Evolutionary conservation across 2,888 invertebrate species (phyloP), one percentile per base, ranked within the genome.

Genomic region (Tholera decimalis): DNA sequence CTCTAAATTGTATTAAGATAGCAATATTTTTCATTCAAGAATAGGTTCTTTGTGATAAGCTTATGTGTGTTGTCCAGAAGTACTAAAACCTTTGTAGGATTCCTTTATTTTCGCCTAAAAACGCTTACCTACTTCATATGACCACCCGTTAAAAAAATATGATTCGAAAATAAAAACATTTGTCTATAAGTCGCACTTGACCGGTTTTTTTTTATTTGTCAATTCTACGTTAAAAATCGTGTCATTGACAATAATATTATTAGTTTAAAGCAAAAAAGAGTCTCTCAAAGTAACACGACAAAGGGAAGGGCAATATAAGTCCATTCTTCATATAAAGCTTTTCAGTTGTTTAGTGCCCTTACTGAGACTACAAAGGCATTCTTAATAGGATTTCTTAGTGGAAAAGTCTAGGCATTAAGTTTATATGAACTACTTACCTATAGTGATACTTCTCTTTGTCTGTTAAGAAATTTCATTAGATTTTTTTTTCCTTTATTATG

Each of bases 341-440:
- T 66, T 66, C 53, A 57, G 22, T 43, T 39, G 26, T 67, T 58
- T 30, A 35, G 28, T 53, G 28, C 18, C 20, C 13, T 41, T 53
- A 22, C 30, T 22, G 63, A 30, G 13, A 55, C 11, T 39, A 44
- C 47, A 74, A 74, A 67, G 43, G 47, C n/a, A 39, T 74, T 58
- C 37, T 22, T 44, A 39, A 54, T 39, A 28, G 9, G 20, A 67
- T 74, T 50, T 28, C 53, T 50, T 41, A 44, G 33, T 39, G 15
- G n/a, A 54, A 53, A 66, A 49, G 54, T 50, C 20, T 50, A 74
- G n/a, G 39, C 39, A 57, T 39, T 58, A 43, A 28, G 13, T 72
- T 13, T 7, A n/a, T 15, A 47, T 28, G 39, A 35, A 50, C 15
- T 5, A n/a, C 8, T 9, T 37, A 57, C 15, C 15, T 50, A 2